phyloP scores from a whole-genome alignment of 2,113 vertebrate species.

The Amphilophus citrinellus region DNA sequence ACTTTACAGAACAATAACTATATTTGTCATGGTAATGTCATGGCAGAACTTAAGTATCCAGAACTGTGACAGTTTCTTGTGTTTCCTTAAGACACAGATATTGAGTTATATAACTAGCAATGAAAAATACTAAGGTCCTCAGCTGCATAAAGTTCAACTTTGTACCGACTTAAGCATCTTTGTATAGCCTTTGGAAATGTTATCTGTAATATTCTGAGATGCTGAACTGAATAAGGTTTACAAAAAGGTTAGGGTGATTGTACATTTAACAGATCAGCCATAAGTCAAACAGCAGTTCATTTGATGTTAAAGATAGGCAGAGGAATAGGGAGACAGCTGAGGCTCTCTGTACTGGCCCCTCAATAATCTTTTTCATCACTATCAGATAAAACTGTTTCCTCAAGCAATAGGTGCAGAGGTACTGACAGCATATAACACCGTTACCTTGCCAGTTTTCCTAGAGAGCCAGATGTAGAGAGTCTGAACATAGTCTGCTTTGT shows the following conservation, averaged over 20 bases:
- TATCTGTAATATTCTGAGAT: background rate
- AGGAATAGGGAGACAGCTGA: background rate
- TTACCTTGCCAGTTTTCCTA: slow-evolving; percentile 74
- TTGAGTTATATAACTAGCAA: background rate
- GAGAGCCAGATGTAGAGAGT: slow-evolving; percentile 80
- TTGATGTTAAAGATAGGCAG: background rate
- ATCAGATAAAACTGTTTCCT: background rate
- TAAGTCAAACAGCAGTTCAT: background rate
- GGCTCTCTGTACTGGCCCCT: background rate
- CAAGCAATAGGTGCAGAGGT: background rate
- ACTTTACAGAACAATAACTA: background rate
- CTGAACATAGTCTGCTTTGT: slow-evolving; percentile 75
- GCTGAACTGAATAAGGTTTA: background rate
- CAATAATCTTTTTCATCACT: background rate
- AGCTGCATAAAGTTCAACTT: background rate
- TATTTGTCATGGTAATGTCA: background rate
- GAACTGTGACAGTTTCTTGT: background rate
- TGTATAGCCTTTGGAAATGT: background rate
- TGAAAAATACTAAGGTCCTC: background rate
- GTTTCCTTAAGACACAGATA: background rate
- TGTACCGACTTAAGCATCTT: background rate
- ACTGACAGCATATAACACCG: background rate
- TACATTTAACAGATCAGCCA: background rate
- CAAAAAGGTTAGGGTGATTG: background rate
- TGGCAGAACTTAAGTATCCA: background rate